Evolutionary conservation across 2,888 invertebrate species (phyloP), one percentile per base, ranked within the genome.

Genomic region (Xestia sexstrigata): DNA sequence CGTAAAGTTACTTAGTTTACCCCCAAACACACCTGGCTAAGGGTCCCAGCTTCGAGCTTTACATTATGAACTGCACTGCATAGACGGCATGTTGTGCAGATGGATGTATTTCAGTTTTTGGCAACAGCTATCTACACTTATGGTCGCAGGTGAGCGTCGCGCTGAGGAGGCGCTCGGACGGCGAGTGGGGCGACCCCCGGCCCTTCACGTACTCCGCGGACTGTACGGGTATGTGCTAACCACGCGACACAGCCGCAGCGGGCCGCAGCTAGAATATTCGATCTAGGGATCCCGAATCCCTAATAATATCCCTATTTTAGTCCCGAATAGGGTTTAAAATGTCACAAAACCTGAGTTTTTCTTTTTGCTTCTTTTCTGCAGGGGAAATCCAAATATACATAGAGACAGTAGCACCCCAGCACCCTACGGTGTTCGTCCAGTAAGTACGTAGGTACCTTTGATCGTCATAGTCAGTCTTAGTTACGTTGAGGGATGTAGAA

Each of bases 141-240:
- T 62, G 62, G 35, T 42, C 30, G 30, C n/a, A 75, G 75, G 62
- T 70, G 39, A n/a, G 23, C 1, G 39, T 63, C 17, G 11, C 8
- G 45, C 17, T 75, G 30, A 26, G 71, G 62, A 75, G 70, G 15
- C 35, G 2, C 20, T 75, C 75, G 4, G 70, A 75, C 20, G 8
- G 30, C 23, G 13, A 17, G 17, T 17, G 52, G 8, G 49, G 75
- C n/a, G 26, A 30, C 11, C 23, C 70, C 23, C 17, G 1, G 17
- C 17, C 7, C 13, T 63, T 63, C 49, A 68, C 49, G 23, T 70
- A 70, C 30, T 20, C n/a, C n/a, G 47, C 35, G 11, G 67, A 47
- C 23, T 0, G 47, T 3, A 6, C 11, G 47, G 35, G 71, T 71
- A 42, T 6, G 69, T 55, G 52, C 55, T n/a, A 13, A 52, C 52